Conservation (phyloP, 1,140 invertebrate genomes). For the Zaprionus inermis region DNA sequence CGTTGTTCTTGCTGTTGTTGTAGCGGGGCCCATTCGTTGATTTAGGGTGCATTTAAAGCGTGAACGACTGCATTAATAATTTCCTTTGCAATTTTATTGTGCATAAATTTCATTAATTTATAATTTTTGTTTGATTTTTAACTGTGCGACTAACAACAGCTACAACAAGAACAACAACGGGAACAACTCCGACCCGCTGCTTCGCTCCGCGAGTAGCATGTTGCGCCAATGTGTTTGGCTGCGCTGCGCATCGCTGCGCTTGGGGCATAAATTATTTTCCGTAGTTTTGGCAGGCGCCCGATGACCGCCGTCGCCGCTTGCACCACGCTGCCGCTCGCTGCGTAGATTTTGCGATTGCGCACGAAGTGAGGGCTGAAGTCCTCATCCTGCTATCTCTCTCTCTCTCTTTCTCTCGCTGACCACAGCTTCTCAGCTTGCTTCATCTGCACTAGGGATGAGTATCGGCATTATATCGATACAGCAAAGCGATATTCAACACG, state of each 20-base stretch:
- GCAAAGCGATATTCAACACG: neutral
- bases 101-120: constrained; percentile 84
- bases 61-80: constrained; percentile 84
- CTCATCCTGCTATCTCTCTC: neutral
- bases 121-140: constrained; percentile 81
- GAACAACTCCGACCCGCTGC: constrained; percentile 50
- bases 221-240: constrained; percentile 75
- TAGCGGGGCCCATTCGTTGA: constrained; percentile 64
- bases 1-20: constrained; percentile 15
- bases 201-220: constrained; percentile 62
- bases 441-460: neutral
- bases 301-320: constrained; percentile 60
- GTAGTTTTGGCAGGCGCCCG: constrained; percentile 82
- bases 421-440: neutral
- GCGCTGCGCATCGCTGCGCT: constrained; percentile 62
- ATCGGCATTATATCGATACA: neutral
- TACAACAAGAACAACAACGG: neutral
- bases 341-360: constrained; percentile 74
- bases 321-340: constrained; percentile 32
- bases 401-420: neutral
- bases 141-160: constrained; percentile 47
- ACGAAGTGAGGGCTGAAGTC: constrained; percentile 64
- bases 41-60: constrained; percentile 84
- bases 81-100: constrained; percentile 84
- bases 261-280: constrained; percentile 84